Conservation (phyloP, 2,797 vertebrate species). For the Hapalemur alaotrensis region DNA sequence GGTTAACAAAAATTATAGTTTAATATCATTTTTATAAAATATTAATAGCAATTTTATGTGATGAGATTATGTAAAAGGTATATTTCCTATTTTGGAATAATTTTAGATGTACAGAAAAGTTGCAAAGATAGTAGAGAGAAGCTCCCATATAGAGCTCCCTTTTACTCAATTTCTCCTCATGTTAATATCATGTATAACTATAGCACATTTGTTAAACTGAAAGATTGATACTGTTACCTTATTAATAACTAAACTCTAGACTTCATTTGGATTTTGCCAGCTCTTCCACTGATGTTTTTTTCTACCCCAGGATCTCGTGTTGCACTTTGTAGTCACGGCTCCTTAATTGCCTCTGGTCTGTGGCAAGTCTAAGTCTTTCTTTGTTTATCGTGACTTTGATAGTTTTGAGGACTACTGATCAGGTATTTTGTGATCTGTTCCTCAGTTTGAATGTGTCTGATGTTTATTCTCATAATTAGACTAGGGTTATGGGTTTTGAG, state of each 20-base stretch:
- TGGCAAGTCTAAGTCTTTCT: background rate
- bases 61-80: background rate
- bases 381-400: background rate
- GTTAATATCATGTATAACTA: background rate
- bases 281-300: background rate
- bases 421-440: background rate
- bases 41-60: background rate
- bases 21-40: background rate
- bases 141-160: background rate
- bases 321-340: background rate
- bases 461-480: background rate
- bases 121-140: background rate
- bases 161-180: background rate
- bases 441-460: background rate
- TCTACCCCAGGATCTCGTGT: background rate
- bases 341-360: background rate
- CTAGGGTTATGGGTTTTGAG: background rate
- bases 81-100: background rate
- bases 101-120: background rate
- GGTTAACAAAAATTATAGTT: background rate
- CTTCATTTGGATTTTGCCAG: background rate
- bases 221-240: background rate
- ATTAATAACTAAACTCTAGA: background rate
- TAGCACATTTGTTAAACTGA: background rate
- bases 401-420: background rate